Base-by-base conservation (phyloP, 2,113 vertebrate species). In the Serinus canaria region DNA sequence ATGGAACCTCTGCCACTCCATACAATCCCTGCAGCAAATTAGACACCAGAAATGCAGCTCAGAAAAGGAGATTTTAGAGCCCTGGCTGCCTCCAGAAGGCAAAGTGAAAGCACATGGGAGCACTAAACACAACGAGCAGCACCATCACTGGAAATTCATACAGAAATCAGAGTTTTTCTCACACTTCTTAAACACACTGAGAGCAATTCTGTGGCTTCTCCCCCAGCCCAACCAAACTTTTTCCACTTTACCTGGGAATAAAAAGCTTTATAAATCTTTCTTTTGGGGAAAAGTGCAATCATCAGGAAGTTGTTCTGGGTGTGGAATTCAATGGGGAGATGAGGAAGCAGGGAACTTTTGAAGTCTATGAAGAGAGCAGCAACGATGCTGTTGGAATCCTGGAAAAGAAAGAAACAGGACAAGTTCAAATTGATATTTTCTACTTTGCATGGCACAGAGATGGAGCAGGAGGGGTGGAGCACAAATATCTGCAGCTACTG, bases 211-310 rank as follows among this genome's bases (percentile, higher is more conserved):
- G 17, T 55, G 31, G 21, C 3, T 68, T 19, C 5, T 3, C 33
- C 9, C 33, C 16, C 21, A 27, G 2, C 21, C 76, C 73, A 94
- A 35, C 2, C 12, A 41, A 87, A 11, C 2, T 64, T 15, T 46
- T 22, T 30, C 5, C 4, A 6, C 7, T 30, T 96, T 97, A 99
- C 99, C 99, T 99, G 98, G 79, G 98, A 98, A 94, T 99, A 99
- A 96, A 99, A 99, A 74, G 98, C 96, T 96, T 98, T 98, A 96
- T 99, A 98, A 93, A 98, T 98, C 96, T 98, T 99, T n/a, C 98
- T 99, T 89, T 97, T 98, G 69, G 98, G 98, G 92, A 98, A 98
- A 87, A 99, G 98, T 83, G 98, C 98, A 92, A 99, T 98, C 93
- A 98, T 98, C 95, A 99, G 96, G 67, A 98, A 98, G 88, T 95